phyloP scores from a whole-genome alignment of 2,113 vertebrate genomes.

The Brachypodius melanocephalos region DNA sequence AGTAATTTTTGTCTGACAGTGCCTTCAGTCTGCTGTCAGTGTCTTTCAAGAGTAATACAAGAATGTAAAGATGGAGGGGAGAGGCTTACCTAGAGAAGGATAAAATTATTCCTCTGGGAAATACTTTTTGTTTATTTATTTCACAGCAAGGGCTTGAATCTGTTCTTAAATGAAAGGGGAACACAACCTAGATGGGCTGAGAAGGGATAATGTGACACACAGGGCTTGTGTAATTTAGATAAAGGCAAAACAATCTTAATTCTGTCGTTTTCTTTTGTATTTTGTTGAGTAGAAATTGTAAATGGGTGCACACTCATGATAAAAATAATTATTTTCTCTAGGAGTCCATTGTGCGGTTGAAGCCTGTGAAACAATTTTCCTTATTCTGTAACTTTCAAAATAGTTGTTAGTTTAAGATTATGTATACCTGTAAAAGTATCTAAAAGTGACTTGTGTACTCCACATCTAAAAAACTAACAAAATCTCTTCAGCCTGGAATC shows the following conservation, averaged over 20 bases:
- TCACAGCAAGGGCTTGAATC: not conserved
- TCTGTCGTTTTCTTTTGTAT: not conserved
- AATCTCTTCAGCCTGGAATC: not conserved
- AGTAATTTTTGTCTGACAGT: slow-evolving; percentile 41
- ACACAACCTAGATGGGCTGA: not conserved
- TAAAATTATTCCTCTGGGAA: slow-evolving; percentile 8
- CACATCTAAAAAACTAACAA: not conserved
- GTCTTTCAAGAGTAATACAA: not conserved
- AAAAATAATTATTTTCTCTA: not conserved
- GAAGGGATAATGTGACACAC: not conserved
- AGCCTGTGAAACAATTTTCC: not conserved
- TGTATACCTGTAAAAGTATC: not conserved
- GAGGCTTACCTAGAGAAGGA: not conserved
- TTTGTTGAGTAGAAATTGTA: not conserved
- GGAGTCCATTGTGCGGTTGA: not conserved
- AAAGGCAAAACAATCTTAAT: not conserved
- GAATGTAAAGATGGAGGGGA: not conserved
- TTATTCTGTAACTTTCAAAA: not conserved
- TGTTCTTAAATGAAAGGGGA: not conserved
- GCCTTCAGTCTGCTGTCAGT: slow-evolving; percentile 29
- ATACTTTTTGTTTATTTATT: slow-evolving; percentile 14
- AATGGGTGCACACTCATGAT: not conserved
- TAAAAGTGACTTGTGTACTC: not conserved
- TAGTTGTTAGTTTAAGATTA: not conserved
- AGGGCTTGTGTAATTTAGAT: not conserved